A percentile compares a stretch with the other conserved stretches of the same genome.
Evolutionary conservation across 2,113 vertebrate species (phyloP).

Genomic region (Silurus asotus): DNA sequence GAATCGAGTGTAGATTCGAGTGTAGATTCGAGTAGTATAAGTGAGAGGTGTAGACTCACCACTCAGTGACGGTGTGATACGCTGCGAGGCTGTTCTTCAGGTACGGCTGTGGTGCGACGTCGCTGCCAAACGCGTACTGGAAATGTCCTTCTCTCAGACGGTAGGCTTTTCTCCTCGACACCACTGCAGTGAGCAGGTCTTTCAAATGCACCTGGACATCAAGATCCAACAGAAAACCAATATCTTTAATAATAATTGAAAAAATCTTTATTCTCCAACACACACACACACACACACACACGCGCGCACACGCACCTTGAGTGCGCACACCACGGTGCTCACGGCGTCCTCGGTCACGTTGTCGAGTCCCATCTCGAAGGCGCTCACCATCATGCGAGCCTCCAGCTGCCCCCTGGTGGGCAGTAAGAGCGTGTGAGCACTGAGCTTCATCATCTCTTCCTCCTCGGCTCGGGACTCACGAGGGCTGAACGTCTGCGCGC

Average conservation of each 20-base stretch:
- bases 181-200: constrained; percentile 88
- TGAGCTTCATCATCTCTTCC: constrained; percentile 91
- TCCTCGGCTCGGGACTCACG: constrained; percentile 83
- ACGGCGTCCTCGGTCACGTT: constrained; percentile 91
- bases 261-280: not conserved
- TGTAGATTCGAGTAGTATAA: too few relatives aligned
- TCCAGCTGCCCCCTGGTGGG: constrained; percentile 91
- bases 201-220: constrained; percentile 89
- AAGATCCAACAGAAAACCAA: not conserved
- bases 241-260: not conserved
- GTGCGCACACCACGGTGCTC: constrained; percentile 79
- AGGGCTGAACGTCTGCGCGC: constrained; percentile 88
- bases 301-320: constrained; percentile 79
- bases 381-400: constrained; percentile 94
- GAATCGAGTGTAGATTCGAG: too few relatives aligned
- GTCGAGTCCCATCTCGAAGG: constrained; percentile 92
- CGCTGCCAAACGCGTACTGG: constrained; percentile 91
- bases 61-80: constrained; percentile 85
- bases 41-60: constrained; percentile 65
- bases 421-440: constrained; percentile 90
- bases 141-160: constrained; percentile 89
- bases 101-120: constrained; percentile 89
- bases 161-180: constrained; percentile 90
- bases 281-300: not conserved
- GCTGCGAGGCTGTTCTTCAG: constrained; percentile 92